Evolutionary conservation across 2,113 vertebrate species (phyloP), one percentile per base, ranked within the genome.

Genomic region (Cathartes aura): DNA sequence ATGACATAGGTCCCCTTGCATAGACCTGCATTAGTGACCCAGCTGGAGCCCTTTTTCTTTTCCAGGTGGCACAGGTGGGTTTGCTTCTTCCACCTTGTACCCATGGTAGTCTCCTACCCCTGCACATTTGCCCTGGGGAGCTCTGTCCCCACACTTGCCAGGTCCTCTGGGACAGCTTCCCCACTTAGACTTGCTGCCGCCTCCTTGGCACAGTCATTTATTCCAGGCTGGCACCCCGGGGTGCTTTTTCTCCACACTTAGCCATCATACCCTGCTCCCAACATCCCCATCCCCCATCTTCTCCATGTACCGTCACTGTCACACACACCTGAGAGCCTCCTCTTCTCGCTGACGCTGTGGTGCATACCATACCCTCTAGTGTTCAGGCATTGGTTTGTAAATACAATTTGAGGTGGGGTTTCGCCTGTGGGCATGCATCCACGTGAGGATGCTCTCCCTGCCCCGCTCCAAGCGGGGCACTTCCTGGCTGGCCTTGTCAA

Each of bases 381-480:
- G 23, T 48, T 47, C 4, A 7, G 55, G 27, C 29, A 24, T 42
- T 43, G n/a, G 17, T 47, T 66, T 78, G 17, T 85, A 29, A 73
- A 38, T 70, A 53, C 13, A 42, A 34, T 85, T 40, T 58, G 55
- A 75, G 67, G 43, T 63, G 48, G 59, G 27, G 26, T 58, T 68
- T 91, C 10, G 1, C 38, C 76, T 2, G 0, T 36, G 73, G 19
- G 18, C n/a, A 34, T 2, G 1, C 19, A 58, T 58, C 43, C 47
- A 17, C 2, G 0, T 55, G 78, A 88, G 36, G 68, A 40, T 70
- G 55, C 27, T 68, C 17, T 87, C 34, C 62, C 53, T 68, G 74
- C 60, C 42, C 47, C 1, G 1, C 45, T 62, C 36, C 42, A 26
- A 40, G n/a, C 1, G 0, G 26, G 26, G 5, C 1, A 2, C 23